Evolutionary conservation across 2,797 vertebrate species (phyloP).

Genomic region (Vipera latastei): DNA sequence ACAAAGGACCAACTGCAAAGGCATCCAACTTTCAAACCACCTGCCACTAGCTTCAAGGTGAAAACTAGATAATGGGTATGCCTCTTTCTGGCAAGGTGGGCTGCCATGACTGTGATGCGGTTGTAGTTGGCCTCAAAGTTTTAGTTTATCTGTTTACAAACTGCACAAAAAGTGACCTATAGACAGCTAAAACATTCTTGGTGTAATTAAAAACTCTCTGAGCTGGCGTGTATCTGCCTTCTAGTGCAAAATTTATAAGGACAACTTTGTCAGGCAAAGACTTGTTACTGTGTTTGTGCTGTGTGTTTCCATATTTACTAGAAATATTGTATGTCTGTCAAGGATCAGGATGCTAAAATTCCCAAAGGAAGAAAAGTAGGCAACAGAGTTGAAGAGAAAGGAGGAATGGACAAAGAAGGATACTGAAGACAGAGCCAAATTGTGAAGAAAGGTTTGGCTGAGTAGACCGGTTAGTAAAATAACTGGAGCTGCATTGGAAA

Average conservation of each 20-base stretch:
- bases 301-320: neutral
- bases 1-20: neutral
- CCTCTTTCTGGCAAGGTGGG: neutral
- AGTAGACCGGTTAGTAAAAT: neutral
- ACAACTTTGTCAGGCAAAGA: neutral
- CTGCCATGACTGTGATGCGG: neutral
- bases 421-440: neutral
- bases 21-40: neutral
- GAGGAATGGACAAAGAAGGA: neutral
- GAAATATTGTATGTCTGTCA: neutral
- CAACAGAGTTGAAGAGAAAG: neutral
- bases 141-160: neutral
- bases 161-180: neutral
- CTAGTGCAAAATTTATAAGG: neutral
- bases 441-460: neutral
- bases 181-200: neutral
- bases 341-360: neutral
- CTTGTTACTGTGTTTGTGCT: neutral
- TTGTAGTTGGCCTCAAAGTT: neutral
- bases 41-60: neutral
- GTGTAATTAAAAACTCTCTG: neutral
- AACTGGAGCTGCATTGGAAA: neutral
- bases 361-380: neutral
- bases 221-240: neutral
- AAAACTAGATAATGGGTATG: neutral